phyloP scores from a whole-genome alignment of 2,888 invertebrate species.

The Metallyticus violacea region DNA sequence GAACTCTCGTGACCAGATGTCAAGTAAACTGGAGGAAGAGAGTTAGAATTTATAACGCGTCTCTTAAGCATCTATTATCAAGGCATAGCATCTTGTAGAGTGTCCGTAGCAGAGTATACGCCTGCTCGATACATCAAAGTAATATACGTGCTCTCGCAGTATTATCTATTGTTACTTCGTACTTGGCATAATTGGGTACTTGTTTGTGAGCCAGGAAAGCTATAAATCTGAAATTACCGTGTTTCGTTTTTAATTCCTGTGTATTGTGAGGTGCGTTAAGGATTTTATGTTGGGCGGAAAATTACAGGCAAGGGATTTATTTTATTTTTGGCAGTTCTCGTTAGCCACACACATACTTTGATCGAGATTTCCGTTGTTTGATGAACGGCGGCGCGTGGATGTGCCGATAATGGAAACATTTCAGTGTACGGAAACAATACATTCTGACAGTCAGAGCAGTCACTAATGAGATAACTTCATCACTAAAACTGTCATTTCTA shows the following conservation, averaged over 20 bases:
- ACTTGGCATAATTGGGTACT: background rate
- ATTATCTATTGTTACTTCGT: background rate
- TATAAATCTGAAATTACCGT: background rate
- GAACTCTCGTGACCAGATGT: background rate
- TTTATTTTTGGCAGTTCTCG: too few species aligned
- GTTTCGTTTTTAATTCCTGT: background rate
- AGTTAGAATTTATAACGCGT: background rate
- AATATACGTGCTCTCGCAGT: background rate
- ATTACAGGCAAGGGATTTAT: background rate
- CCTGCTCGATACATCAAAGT: background rate
- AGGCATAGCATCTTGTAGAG: background rate
- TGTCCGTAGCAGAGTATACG: background rate
- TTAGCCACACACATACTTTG: too few species aligned
- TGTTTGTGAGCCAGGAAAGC: background rate
- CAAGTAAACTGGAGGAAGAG: background rate
- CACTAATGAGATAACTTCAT: too few species aligned
- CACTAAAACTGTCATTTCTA: too few species aligned
- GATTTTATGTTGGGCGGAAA: background rate
- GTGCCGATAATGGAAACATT: too few species aligned
- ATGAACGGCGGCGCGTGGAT: too few species aligned
- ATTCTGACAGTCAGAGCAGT: too few species aligned
- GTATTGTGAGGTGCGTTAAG: background rate
- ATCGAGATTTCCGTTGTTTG: too few species aligned
- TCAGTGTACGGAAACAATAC: too few species aligned
- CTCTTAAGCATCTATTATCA: background rate